A percentile compares a stretch with the other conserved stretches of the same genome.
Evolutionary conservation across 2,888 invertebrate genomes (phyloP).

Genomic region (Drosophila monieri): DNA sequence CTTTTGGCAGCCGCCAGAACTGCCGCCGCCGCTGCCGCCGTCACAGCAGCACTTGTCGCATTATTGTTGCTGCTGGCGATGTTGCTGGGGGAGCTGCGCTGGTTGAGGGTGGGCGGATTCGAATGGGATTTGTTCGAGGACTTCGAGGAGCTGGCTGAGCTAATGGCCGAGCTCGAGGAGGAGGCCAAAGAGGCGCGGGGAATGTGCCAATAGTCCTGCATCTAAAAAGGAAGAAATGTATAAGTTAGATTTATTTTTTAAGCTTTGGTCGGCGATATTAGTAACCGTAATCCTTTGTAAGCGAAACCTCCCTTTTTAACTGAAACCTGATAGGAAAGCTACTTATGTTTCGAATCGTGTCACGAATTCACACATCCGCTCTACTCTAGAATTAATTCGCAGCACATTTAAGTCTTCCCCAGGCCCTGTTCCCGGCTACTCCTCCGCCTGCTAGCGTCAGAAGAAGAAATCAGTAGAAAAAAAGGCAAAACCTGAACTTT

Average conservation of each 20-base stretch:
- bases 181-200: slow-evolving; percentile 90
- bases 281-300: too few relatives aligned
- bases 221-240: slow-evolving; percentile 64
- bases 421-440: slow-evolving; percentile 8
- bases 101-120: slow-evolving; percentile 74
- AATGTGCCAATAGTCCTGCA: slow-evolving; percentile 89
- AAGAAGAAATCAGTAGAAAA: slow-evolving; percentile 22
- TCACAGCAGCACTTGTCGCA: slow-evolving; percentile 67
- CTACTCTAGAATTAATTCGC: slow-evolving; percentile 19
- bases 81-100: slow-evolving; percentile 44
- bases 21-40: slow-evolving; percentile 73
- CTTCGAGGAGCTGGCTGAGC: slow-evolving; percentile 74
- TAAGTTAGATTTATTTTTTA: background rate
- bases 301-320: background rate
- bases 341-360: slow-evolving; percentile 7
- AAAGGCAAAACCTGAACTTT: slow-evolving; percentile 72
- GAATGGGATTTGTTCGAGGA: slow-evolving; percentile 81
- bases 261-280: background rate
- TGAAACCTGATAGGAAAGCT: background rate
- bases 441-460: slow-evolving; percentile 18
- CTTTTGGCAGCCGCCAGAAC: slow-evolving; percentile 80
- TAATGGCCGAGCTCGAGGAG: slow-evolving; percentile 75
- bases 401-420: slow-evolving; percentile 35
- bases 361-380: slow-evolving; percentile 28
- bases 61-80: slow-evolving; percentile 17